Evolutionary conservation across 2,797 vertebrate genomes (phyloP).

Genomic region (Girardinus metallicus): DNA sequence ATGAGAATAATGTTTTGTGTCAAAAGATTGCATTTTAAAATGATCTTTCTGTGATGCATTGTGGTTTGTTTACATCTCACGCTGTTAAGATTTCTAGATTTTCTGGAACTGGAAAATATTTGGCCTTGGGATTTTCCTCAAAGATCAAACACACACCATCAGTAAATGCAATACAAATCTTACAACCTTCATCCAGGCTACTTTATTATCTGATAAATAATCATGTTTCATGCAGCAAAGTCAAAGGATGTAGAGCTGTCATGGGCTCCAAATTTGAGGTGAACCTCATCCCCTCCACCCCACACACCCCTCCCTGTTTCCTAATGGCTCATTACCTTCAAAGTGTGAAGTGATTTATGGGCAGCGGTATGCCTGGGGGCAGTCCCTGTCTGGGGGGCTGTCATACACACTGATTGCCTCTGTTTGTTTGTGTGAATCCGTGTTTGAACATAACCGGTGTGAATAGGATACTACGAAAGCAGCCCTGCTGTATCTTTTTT

Average conservation of each 20-base stretch:
- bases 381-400: conserved; percentile 59
- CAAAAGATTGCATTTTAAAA: not conserved
- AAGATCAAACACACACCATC: not conserved
- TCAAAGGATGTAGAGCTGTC: conserved; percentile 41
- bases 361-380: conserved; percentile 51
- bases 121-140: not conserved
- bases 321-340: conserved; percentile 60
- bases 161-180: not conserved
- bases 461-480: conserved; percentile 16
- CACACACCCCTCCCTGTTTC: conserved; percentile 17
- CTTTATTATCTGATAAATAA: conserved; percentile 2
- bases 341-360: conserved; percentile 69
- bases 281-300: conserved; percentile 32
- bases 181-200: not conserved
- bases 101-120: not conserved
- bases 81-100: not conserved
- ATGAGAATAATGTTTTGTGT: not conserved
- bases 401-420: conserved; percentile 62
- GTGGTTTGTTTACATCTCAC: not conserved
- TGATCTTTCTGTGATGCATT: not conserved
- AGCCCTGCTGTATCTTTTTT: conserved; percentile 24
- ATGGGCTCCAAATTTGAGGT: conserved; percentile 44
- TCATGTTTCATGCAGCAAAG: conserved; percentile 35
- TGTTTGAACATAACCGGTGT: conserved; percentile 20
- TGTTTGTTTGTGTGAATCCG: conserved; percentile 48